These are phyloP conservation scores for Microctonus brassicae DNA, from an alignment of 2,888 invertebrate genomes.

Conservation along the genomic window DNA sequence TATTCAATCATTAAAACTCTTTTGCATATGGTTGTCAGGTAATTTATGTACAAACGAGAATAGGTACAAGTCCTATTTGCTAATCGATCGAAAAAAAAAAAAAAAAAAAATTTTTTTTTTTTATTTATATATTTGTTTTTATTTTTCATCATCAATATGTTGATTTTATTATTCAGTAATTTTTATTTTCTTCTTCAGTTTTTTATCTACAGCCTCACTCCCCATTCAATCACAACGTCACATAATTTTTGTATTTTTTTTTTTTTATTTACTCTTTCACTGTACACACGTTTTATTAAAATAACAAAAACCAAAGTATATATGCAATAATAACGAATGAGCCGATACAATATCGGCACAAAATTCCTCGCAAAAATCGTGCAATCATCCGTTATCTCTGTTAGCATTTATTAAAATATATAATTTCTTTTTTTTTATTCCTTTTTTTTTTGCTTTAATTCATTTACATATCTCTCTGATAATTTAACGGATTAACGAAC, in stretches of 20 bases:
- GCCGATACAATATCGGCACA: conserved; percentile 33
- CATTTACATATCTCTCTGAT: conserved; percentile 4
- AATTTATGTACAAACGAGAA: conserved; percentile 48
- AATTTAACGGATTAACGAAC: conserved; percentile 9
- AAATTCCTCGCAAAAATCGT: conserved; percentile 25
- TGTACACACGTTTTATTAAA: conserved; percentile 54
- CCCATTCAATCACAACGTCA: conserved; percentile 40
- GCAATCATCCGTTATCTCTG: conserved; percentile 18
- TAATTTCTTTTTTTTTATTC: background rate
- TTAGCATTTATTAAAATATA: conserved; percentile 11
- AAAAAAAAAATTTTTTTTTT: conserved; percentile 22
- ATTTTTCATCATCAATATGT: conserved; percentile 8
- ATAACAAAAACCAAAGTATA: conserved; percentile 58
- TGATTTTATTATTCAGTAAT: conserved; percentile 17
- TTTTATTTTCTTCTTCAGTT: background rate
- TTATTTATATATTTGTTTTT: conserved; percentile 25
- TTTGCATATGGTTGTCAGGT: conserved; percentile 36
- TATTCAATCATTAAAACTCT: conserved; percentile 16
- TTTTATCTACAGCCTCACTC: conserved; percentile 31
- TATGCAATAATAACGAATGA: conserved; percentile 55
- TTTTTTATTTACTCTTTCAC: conserved; percentile 38
- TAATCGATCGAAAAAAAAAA: too few relatives aligned
- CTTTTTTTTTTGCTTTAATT: background rate
- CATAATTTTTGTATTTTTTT: too few relatives aligned
- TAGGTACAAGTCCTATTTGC: conserved; percentile 46